Conservation (phyloP, 2,888 invertebrate species). For the Heliconius charithonia region DNA sequence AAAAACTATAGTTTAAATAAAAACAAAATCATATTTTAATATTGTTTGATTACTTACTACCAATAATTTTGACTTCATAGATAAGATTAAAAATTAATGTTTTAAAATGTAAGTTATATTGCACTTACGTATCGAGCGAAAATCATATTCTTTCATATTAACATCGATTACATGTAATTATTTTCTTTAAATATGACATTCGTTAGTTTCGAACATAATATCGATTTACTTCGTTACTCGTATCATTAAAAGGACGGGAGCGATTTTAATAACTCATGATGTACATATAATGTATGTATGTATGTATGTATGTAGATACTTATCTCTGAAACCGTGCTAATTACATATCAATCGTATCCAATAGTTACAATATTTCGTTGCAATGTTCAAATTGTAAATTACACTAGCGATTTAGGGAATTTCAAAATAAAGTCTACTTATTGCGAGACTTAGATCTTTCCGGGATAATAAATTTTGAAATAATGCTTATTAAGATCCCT, state of each 20-base stretch:
- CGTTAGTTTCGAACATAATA: slow-evolving; percentile 15
- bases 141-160: neutral
- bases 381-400: slow-evolving; percentile 52
- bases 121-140: neutral
- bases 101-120: slow-evolving; percentile 13
- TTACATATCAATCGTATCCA: slow-evolving; percentile 43
- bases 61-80: neutral
- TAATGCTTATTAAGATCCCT: slow-evolving; percentile 19
- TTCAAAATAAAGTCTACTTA: slow-evolving; percentile 16
- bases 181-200: slow-evolving; percentile 1
- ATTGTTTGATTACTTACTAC: neutral
- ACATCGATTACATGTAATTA: slow-evolving; percentile 13
- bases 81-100: neutral
- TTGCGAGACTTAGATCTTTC: slow-evolving; percentile 24
- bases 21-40: neutral
- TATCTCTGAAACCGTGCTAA: slow-evolving; percentile 45
- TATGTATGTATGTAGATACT: no score
- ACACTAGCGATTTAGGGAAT: slow-evolving; percentile 29
- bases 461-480: neutral
- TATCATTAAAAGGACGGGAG: slow-evolving; percentile 78
- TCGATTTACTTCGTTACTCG: slow-evolving; percentile 53
- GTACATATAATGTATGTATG: neutral
- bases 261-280: slow-evolving; percentile 54
- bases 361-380: slow-evolving; percentile 70
- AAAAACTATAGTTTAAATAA: neutral